phyloP scores from a whole-genome alignment of 2,888 invertebrate species.

The Drosophila anomelani region DNA sequence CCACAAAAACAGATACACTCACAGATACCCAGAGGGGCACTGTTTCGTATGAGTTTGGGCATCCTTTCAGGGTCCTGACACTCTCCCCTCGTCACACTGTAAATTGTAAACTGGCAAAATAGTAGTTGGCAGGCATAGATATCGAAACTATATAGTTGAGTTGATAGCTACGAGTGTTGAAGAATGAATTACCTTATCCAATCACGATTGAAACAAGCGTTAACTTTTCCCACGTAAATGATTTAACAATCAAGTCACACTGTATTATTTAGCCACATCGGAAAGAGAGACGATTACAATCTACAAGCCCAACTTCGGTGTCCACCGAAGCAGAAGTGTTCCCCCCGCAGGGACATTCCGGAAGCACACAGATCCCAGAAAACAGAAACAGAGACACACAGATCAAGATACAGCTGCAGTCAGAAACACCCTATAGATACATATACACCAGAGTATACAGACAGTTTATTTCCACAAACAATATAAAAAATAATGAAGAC shows the following conservation, averaged over 20 bases:
- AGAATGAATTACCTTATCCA: constrained; percentile 7
- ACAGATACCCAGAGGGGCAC: constrained; percentile 14
- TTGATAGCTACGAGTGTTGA: constrained; percentile 30
- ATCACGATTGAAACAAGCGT: constrained; percentile 63
- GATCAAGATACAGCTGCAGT: constrained; percentile 14
- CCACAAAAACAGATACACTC: constrained; percentile 3
- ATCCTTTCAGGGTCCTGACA: background rate
- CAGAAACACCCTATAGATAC: constrained; percentile 38
- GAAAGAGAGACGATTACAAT: constrained; percentile 43
- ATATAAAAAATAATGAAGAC: constrained; percentile 40
- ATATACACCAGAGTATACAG: constrained; percentile 38
- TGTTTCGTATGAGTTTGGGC: background rate
- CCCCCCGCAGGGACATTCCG: constrained; percentile 5
- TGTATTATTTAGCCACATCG: constrained; percentile 57
- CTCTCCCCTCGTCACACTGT: constrained; percentile 45
- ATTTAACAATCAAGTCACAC: constrained; percentile 51
- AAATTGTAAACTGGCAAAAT: constrained; percentile 71
- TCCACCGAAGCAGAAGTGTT: constrained; percentile 34
- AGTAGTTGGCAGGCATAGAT: constrained; percentile 39
- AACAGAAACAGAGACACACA: constrained; percentile 25
- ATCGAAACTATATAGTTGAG: constrained; percentile 35
- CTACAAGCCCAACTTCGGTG: constrained; percentile 38
- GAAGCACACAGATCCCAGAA: constrained; percentile 20
- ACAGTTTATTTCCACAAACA: constrained; percentile 45
- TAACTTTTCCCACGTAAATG: constrained; percentile 78